These are phyloP conservation scores for Aproaerema taeniolella DNA, from an alignment of 2,888 invertebrate species.

Conservation along the genomic window DNA sequence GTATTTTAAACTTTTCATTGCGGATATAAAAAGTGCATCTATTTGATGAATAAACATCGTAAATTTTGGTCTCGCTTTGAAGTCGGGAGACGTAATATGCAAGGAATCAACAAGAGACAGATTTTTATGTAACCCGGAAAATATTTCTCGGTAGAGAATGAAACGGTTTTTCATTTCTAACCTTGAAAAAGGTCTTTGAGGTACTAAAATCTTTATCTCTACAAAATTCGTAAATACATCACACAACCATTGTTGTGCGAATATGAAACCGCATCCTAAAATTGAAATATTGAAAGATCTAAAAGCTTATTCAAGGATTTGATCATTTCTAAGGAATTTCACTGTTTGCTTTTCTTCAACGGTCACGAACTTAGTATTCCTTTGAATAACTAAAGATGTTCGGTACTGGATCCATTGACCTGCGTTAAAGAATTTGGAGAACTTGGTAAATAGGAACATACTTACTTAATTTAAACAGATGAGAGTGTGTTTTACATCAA, in stretches of 20 bases:
- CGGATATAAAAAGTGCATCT: slow-evolving; percentile 40
- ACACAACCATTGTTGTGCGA: too few species aligned
- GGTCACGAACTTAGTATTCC: neutral
- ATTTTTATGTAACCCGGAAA: too few species aligned
- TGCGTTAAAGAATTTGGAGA: neutral
- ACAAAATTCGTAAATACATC: too few species aligned
- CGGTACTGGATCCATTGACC: neutral
- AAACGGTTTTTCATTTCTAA: too few species aligned
- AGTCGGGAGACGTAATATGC: slow-evolving; percentile 21
- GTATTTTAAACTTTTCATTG: slow-evolving; percentile 30
- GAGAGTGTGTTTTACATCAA: slow-evolving; percentile 10
- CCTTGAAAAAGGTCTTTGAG: too few species aligned
- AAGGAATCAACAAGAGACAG: too few species aligned
- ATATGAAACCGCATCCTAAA: too few species aligned
- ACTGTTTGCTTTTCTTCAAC: neutral
- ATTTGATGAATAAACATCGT: slow-evolving; percentile 49
- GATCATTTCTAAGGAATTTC: neutral
- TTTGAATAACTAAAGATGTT: too few species aligned
- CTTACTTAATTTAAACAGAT: slow-evolving; percentile 4
- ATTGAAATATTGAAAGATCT: too few species aligned
- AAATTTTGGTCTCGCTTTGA: slow-evolving; percentile 43
- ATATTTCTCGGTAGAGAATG: too few species aligned
- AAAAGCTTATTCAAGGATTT: neutral
- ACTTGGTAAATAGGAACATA: slow-evolving; percentile 6
- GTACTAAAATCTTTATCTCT: too few species aligned